phyloP scores from a whole-genome alignment of 2,888 invertebrate species.

The Metallyticus violacea region DNA sequence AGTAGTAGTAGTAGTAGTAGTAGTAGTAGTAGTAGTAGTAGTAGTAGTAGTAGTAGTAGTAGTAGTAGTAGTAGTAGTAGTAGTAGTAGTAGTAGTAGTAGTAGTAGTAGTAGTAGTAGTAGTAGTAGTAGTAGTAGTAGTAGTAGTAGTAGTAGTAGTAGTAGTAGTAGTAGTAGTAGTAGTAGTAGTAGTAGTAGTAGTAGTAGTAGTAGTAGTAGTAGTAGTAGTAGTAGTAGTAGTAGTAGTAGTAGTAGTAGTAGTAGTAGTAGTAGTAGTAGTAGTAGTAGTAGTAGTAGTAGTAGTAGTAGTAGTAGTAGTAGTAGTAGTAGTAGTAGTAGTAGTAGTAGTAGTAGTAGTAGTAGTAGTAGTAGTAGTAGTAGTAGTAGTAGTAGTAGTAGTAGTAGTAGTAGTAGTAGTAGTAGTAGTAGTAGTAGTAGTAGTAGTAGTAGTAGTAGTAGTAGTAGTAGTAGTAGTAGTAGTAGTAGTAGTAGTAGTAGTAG shows the following conservation, averaged over 20 bases:
- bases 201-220: constrained; percentile 11
- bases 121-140: constrained; percentile 11
- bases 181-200: constrained; percentile 9
- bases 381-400: constrained; percentile 11
- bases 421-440: constrained; percentile 11
- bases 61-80: constrained; percentile 11
- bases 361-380: constrained; percentile 11
- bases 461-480: constrained; percentile 9
- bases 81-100: constrained; percentile 11
- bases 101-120: constrained; percentile 11
- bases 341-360: constrained; percentile 9
- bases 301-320: constrained; percentile 9
- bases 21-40: constrained; percentile 9
- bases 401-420: constrained; percentile 11
- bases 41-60: constrained; percentile 9
- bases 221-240: constrained; percentile 11
- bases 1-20: constrained; percentile 11
- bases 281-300: constrained; percentile 11
- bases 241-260: constrained; percentile 11
- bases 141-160: constrained; percentile 11
- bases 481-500: constrained; percentile 9
- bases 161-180: constrained; percentile 9
- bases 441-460: constrained; percentile 11
- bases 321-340: constrained; percentile 11
- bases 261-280: constrained; percentile 11